Evolutionary conservation across 2,888 invertebrate species (phyloP).

Genomic region (Ellobium chinense): DNA sequence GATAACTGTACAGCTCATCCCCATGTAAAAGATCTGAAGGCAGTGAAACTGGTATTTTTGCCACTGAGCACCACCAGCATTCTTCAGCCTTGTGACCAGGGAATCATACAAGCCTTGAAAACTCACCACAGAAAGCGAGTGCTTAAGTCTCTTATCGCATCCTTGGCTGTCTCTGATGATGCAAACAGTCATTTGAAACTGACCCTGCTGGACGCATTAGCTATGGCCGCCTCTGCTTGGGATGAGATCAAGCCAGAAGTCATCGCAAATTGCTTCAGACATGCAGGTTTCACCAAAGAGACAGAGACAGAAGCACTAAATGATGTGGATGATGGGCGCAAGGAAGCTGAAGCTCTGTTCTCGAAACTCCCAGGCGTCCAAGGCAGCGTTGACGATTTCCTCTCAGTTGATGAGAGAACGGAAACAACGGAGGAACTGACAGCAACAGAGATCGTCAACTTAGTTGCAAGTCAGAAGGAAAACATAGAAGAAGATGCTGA

Average conservation of each 20-base stretch:
- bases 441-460: not conserved
- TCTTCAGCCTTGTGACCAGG: slow-evolving; percentile 61
- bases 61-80: slow-evolving; percentile 58
- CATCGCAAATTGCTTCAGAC: not conserved
- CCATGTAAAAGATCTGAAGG: slow-evolving; percentile 44
- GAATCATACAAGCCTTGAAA: slow-evolving; percentile 56
- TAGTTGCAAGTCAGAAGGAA: not conserved
- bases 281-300: not conserved
- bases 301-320: not conserved
- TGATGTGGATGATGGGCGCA: not conserved
- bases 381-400: not conserved
- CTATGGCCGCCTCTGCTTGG: not conserved
- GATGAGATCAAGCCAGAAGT: not conserved
- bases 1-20: slow-evolving; percentile 60
- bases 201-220: not conserved
- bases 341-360: not conserved
- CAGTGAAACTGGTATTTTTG: slow-evolving; percentile 54
- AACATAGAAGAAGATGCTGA: not conserved
- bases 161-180: not conserved
- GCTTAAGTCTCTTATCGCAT: not conserved
- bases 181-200: slow-evolving; percentile 31
- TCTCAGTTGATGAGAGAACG: not conserved
- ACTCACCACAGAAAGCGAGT: slow-evolving; percentile 35
- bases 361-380: not conserved
- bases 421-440: not conserved